Conservation (phyloP, 2,113 vertebrate genomes). For the Dipodomys ordii region DNA sequence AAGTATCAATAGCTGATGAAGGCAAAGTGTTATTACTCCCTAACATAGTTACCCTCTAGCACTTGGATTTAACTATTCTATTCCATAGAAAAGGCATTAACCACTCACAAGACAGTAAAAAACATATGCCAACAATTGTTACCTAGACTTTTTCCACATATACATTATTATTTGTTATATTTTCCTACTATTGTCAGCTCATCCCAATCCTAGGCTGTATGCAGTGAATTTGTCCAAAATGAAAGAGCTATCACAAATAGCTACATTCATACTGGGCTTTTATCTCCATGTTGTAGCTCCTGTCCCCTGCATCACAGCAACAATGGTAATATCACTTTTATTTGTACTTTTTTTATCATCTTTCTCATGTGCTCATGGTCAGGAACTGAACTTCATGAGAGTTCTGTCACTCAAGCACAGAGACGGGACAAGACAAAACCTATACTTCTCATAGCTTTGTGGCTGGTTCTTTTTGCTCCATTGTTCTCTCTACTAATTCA, state of each 20-base stretch:
- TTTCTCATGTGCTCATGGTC: background rate
- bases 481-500: background rate
- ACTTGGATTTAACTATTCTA: background rate
- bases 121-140: background rate
- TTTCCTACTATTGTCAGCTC: background rate
- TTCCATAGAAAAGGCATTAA: background rate
- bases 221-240: background rate
- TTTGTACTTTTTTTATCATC: background rate
- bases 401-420: background rate
- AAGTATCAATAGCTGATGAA: constrained; percentile 4
- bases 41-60: background rate
- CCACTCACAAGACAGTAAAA: background rate
- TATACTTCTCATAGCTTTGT: too few species aligned
- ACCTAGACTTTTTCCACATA: background rate
- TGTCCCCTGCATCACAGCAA: background rate
- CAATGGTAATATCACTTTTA: background rate
- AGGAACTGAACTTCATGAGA: background rate
- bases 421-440: background rate
- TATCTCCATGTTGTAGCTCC: background rate
- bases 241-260: background rate
- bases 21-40: background rate
- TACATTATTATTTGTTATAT: background rate
- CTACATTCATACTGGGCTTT: background rate
- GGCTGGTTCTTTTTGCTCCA: background rate
- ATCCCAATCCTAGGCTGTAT: background rate